Conservation (phyloP, 2,113 vertebrate species). For the Sander vitreus region DNA sequence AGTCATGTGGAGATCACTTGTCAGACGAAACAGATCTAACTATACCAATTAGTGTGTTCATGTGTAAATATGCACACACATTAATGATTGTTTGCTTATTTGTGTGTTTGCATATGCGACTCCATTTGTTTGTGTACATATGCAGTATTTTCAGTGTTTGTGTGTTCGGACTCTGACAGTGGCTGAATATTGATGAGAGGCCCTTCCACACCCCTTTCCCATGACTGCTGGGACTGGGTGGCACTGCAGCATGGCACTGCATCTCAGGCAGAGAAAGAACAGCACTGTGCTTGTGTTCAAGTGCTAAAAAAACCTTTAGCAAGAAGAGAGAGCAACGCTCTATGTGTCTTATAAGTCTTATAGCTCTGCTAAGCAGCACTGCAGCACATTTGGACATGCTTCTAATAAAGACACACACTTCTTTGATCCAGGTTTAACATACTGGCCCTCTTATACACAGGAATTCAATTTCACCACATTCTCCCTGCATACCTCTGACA, state of each 20-base stretch:
- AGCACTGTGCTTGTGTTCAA: slow-evolving; percentile 59
- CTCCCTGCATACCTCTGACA: neutral
- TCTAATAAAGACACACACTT: slow-evolving; percentile 6
- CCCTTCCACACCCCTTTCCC: slow-evolving; percentile 63
- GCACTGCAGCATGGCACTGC: slow-evolving; percentile 67
- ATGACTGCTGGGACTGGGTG: slow-evolving; percentile 69
- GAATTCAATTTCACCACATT: slow-evolving; percentile 14
- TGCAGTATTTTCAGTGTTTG: slow-evolving; percentile 41
- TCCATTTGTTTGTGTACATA: slow-evolving; percentile 38
- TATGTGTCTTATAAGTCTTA: neutral
- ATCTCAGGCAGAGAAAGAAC: slow-evolving; percentile 63
- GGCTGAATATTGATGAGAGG: slow-evolving; percentile 81
- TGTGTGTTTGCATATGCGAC: slow-evolving; percentile 18
- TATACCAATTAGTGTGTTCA: slow-evolving; percentile 10
- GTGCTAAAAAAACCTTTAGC: slow-evolving; percentile 28
- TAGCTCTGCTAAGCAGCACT: neutral
- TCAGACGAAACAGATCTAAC: slow-evolving; percentile 31
- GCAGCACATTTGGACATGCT: slow-evolving; percentile 9
- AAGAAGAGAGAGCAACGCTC: slow-evolving; percentile 4
- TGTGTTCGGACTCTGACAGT: slow-evolving; percentile 51
- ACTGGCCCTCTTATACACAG: neutral
- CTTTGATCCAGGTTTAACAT: slow-evolving; percentile 17
- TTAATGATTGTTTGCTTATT: slow-evolving; percentile 19
- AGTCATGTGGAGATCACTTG: slow-evolving; percentile 34
- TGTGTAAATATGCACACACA: slow-evolving; percentile 11